Base-by-base conservation (phyloP, 1,140 invertebrate genomes). In the Ephestia elutella region DNA sequence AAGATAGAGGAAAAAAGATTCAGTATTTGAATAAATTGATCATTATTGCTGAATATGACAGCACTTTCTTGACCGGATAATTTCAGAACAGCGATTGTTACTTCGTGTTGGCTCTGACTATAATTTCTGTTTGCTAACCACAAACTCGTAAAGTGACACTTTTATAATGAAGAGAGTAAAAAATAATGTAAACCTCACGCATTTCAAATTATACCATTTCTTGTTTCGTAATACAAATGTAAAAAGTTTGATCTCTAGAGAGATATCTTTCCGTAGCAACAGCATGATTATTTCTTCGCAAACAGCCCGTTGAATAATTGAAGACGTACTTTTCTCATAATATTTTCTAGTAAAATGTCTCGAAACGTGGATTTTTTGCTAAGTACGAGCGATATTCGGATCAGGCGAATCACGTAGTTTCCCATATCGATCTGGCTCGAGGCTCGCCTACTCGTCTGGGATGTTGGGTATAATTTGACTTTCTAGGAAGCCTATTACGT, bases 281-380 rank as follows among this genome's bases (percentile, higher is more conserved):
- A 44, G n/a, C 38, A 10, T 44, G 15, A 44, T 44, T 44, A 44
- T 44, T 28, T 44, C 38, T 15, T 1, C 13, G 15, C 2, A n/a
- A 44, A 44, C n/a, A 44, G 5, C 38, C 10, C 38, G 13, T n/a
- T 44, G n/a, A 44, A 44, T 44, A 15, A 44, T 44, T 44, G 3
- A 44, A 44, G n/a, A 44, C 38, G 10, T 44, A 44, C n/a, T 44
- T 44, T 44, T 44, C 38, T 44, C 38, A 17, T 44, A 15, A 44
- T 44, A 15, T 44, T 32, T 44, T 44, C 38, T 44, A 44, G 38
- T 44, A 10, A 44, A 44, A 44, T 44, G 13, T 44, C 5, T 15
- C 21, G 21, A 25, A 44, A 13, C 13, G 38, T 3, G n/a, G 13
- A 15, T 44, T 44, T 15, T 44, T 44, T 17, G 38, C 38, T 15